Evolutionary conservation across 2,113 vertebrate genomes (phyloP), one percentile per base, ranked within the genome.

Genomic region (Puffinus mauretanicus): DNA sequence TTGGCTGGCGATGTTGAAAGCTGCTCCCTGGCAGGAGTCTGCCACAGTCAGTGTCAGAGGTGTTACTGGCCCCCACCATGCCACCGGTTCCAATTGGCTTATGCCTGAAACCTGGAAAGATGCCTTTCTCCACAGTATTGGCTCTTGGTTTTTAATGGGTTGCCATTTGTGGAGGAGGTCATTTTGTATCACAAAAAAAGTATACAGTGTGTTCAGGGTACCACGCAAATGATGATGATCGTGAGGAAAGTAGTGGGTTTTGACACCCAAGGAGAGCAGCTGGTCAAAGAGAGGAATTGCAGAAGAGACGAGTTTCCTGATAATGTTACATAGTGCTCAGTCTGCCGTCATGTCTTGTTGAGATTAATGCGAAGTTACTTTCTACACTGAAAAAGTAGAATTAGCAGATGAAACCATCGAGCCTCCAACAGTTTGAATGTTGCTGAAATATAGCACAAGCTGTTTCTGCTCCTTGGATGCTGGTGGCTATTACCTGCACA

Each of bases 21-120:
- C 15, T n/a, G n/a, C 26, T 26, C 65, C 11, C n/a, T 38, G n/a
- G 54, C 40, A 49, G 61, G 16, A 4, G 7, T 69, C 54, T 69
- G 47, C 49, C 32, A 2, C 0, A 1, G 29, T 38, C 46, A 52
- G n/a, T 32, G 52, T 61, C 34, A 66, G n/a, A 73, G 9, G 13
- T 76, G 29, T 52, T 86, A 66, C 16, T 0, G 0, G 42, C 25
- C 29, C 5, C 13, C 46, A 60, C 3, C 1, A 22, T 29, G 11
- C 9, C 26, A 29, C 36, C 6, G 3, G 8, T 72, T 91, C 25
- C 44, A 57, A 11, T 61, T 5, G 3, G 10, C 19, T 83, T 72
- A 42, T 60, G 29, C n/a, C 5, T 19, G 27, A 49, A 70, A 66
- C 70, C 19, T 44, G 67, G 62, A 65, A 81, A 69, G 60, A 65